phyloP scores from a whole-genome alignment of 2,113 vertebrate genomes.

The Myanophis thanlyinensis region DNA sequence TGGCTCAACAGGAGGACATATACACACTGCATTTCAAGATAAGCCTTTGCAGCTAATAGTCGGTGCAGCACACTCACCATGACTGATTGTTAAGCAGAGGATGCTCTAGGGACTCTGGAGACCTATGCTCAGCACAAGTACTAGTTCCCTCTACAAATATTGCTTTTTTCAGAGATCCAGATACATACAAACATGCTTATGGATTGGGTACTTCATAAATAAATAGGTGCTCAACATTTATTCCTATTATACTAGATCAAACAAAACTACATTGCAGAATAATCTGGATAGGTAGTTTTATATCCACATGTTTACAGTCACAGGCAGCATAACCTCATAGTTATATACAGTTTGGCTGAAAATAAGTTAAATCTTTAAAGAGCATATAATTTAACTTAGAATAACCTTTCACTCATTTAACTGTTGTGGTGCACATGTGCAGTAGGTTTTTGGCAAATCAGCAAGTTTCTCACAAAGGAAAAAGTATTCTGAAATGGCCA shows the following conservation, averaged over 20 bases:
- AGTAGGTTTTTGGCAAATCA: constrained; percentile 42
- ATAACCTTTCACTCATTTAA: constrained; percentile 19
- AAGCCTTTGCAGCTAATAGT: not conserved
- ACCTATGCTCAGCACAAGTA: not conserved
- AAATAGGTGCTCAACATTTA: constrained; percentile 5
- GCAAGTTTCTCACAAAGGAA: constrained; percentile 34
- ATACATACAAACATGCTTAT: not conserved
- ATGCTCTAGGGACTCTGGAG: not conserved
- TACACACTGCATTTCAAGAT: not conserved
- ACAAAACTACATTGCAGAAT: not conserved
- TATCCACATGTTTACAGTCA: constrained; percentile 10
- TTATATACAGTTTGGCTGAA: constrained; percentile 3
- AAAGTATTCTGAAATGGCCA: constrained; percentile 2
- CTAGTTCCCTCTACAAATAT: not conserved
- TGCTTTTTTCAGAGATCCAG: not conserved
- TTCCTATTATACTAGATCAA: constrained; percentile 10
- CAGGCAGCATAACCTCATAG: constrained; percentile 25
- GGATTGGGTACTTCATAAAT: constrained; percentile 14
- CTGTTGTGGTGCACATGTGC: constrained; percentile 21
- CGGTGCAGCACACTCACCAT: not conserved
- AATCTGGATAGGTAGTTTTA: constrained; percentile 38
- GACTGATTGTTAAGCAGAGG: not conserved
- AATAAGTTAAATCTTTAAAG: constrained; percentile 11
- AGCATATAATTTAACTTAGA: constrained; percentile 24
- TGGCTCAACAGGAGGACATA: not conserved